Conservation (phyloP, 2,888 invertebrate species). For the Habrosyne pyritoides region DNA sequence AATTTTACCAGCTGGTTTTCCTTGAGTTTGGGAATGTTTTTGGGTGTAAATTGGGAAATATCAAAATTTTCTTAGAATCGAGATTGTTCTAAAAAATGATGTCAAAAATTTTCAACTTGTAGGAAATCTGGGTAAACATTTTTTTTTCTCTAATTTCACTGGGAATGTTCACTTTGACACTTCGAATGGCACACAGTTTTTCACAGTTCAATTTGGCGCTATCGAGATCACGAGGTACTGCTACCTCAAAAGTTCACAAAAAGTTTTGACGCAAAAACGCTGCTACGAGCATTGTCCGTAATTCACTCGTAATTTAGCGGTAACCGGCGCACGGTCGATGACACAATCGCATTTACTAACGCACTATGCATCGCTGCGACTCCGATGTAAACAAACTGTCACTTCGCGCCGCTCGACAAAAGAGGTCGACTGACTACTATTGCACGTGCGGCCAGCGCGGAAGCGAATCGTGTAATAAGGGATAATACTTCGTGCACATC, state of each 20-base stretch:
- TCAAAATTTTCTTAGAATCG: conserved; percentile 6
- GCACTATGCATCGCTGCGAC: conserved; percentile 73
- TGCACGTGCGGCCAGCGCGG: conserved; percentile 77
- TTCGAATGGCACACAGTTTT: conserved; percentile 47
- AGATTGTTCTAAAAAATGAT: conserved; percentile 9
- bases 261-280: conserved; percentile 66
- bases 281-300: conserved; percentile 65
- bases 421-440: conserved; percentile 71
- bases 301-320: conserved; percentile 72
- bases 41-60: neutral
- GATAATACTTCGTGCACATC: conserved; percentile 82
- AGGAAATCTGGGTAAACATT: conserved; percentile 37
- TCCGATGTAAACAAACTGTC: conserved; percentile 78
- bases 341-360: conserved; percentile 76
- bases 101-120: conserved; percentile 16
- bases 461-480: conserved; percentile 81
- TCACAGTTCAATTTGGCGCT: conserved; percentile 64
- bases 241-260: conserved; percentile 66
- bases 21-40: neutral
- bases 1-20: conserved; percentile 5
- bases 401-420: conserved; percentile 71
- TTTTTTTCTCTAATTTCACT: conserved; percentile 31
- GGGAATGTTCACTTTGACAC: conserved; percentile 65
- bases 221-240: conserved; percentile 52
- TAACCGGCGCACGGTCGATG: conserved; percentile 73